These are phyloP conservation scores for Volucella zonaria DNA, from an alignment of 2,888 invertebrate species.

Conservation along the genomic window DNA sequence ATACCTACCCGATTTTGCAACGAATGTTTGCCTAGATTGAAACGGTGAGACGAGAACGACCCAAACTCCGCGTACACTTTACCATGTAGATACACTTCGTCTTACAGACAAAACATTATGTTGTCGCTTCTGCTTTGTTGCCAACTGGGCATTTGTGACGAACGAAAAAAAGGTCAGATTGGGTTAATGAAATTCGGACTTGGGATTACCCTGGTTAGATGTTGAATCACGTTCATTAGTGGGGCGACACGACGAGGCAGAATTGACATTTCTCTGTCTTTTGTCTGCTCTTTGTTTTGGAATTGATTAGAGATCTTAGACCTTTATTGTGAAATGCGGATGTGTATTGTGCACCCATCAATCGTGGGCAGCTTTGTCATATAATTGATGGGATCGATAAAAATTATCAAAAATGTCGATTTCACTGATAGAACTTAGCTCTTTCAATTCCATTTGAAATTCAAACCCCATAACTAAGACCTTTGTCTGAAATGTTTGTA, in stretches of 20 bases:
- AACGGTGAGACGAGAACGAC: not conserved
- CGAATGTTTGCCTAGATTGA: not conserved
- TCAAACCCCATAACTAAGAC: too few relatives aligned
- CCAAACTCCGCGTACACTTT: conserved; percentile 10
- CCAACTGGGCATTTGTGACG: conserved; percentile 43
- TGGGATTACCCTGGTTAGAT: conserved; percentile 4
- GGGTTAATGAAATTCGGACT: conserved; percentile 27
- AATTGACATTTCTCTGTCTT: not conserved
- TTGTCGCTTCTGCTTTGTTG: not conserved
- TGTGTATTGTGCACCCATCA: too few relatives aligned
- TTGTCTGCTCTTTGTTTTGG: conserved; percentile 5
- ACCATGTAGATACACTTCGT: not conserved
- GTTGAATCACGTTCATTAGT: conserved; percentile 40
- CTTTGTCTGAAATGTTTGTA: too few relatives aligned
- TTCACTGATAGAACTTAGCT: conserved; percentile 5
- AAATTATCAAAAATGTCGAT: not conserved
- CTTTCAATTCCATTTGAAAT: too few relatives aligned
- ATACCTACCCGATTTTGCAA: not conserved
- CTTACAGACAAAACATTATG: conserved; percentile 4
- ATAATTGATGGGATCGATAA: not conserved
- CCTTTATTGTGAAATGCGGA: not conserved
- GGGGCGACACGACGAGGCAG: not conserved
- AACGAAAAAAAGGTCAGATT: conserved; percentile 13
- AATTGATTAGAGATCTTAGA: conserved; percentile 17
- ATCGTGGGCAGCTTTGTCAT: conserved; percentile 11